These are phyloP conservation scores for Antheraea assamensis DNA, from an alignment of 2,888 invertebrate species.

Conservation along the genomic window DNA sequence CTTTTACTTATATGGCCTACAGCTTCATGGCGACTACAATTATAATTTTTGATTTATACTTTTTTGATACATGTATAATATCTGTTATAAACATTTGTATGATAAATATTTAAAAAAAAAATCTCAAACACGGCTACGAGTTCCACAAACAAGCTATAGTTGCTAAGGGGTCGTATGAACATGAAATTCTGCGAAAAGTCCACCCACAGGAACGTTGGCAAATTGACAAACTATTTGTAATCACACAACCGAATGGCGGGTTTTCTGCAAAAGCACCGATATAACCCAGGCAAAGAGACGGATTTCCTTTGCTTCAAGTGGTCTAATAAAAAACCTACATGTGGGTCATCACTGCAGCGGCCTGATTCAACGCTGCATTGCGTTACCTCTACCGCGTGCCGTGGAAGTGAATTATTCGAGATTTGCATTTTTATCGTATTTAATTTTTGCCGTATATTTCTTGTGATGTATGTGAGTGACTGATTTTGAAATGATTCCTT, in stretches of 20 bases:
- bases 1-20: too few species aligned
- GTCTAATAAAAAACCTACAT: slow-evolving; percentile 56
- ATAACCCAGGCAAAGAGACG: slow-evolving; percentile 41
- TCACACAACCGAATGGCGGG: slow-evolving; percentile 36
- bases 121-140: not conserved
- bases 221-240: slow-evolving; percentile 29
- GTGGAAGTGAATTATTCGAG: not conserved
- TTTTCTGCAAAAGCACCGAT: slow-evolving; percentile 36
- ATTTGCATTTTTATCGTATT: slow-evolving; percentile 2
- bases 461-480: not conserved
- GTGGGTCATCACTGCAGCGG: slow-evolving; percentile 73
- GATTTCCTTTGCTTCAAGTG: slow-evolving; percentile 48
- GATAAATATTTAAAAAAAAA: not conserved
- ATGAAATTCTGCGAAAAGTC: slow-evolving; percentile 33
- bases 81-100: not conserved
- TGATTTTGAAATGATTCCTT: too few species aligned
- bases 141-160: not conserved
- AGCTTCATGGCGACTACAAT: too few species aligned
- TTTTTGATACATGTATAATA: not conserved
- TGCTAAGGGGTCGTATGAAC: not conserved
- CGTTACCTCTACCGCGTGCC: slow-evolving; percentile 25
- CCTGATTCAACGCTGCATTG: slow-evolving; percentile 65
- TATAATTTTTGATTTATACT: not conserved
- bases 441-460: not conserved
- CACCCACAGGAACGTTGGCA: slow-evolving; percentile 30